Evolutionary conservation across 2,797 vertebrate species (phyloP).

Genomic region (Phataginus tetradactyla): DNA sequence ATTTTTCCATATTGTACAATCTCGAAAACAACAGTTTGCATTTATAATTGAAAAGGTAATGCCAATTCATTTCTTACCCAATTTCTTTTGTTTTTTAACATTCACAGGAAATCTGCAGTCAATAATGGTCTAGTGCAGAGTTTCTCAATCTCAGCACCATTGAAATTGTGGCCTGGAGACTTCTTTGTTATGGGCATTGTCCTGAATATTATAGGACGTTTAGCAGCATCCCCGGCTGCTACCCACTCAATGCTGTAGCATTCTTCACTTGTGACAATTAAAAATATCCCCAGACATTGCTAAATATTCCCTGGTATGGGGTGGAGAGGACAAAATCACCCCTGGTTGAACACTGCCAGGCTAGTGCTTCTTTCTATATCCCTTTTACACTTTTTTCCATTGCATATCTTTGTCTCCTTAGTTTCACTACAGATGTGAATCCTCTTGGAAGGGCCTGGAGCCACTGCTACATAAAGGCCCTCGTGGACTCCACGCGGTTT

Average conservation of each 20-base stretch:
- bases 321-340: neutral
- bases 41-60: neutral
- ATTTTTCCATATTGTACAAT: neutral
- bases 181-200: neutral
- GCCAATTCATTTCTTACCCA: neutral
- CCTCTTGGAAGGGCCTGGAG: neutral
- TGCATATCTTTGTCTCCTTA: neutral
- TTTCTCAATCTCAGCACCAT: neutral
- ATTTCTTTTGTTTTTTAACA: slow-evolving; percentile 29
- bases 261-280: neutral
- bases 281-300: neutral
- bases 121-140: neutral
- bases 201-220: neutral
- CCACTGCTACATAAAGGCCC: neutral
- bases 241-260: neutral
- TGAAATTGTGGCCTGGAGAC: neutral
- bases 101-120: neutral
- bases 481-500: neutral
- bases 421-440: neutral
- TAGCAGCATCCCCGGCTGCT: neutral
- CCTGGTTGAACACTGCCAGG: neutral
- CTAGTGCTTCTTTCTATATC: neutral
- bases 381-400: neutral
- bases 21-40: slow-evolving; percentile 24
- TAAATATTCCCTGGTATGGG: neutral